Evolutionary conservation across 2,797 vertebrate species (phyloP).

Genomic region (Rhodeus uyekii): DNA sequence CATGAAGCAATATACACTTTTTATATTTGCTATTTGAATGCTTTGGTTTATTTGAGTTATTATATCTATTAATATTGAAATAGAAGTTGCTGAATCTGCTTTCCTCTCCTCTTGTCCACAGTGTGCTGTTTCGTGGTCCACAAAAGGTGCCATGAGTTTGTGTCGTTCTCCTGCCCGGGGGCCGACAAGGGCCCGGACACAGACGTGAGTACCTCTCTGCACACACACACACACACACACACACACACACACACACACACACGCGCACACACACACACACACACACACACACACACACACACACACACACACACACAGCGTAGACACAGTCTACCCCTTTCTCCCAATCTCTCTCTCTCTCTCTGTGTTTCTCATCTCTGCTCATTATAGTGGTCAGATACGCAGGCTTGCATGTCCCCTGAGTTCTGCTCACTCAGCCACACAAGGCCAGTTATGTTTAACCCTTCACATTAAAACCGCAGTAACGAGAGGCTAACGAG

Average conservation of each 20-base stretch:
- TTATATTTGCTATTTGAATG: not conserved
- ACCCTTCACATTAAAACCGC: conserved; percentile 16
- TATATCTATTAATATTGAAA: not conserved
- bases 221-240: not conserved
- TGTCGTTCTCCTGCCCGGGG: conserved; percentile 93
- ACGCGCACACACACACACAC: no score
- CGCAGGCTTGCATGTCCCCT: not conserved
- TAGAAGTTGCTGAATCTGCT: no score
- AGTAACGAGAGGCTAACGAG: not conserved
- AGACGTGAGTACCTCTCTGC: conserved; percentile 83
- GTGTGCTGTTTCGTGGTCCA: conserved; percentile 99
- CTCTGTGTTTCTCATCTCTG: not conserved
- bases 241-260: no score
- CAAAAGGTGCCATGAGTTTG: conserved; percentile 98
- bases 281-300: no score
- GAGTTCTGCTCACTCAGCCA: not conserved
- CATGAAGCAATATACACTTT: not conserved
- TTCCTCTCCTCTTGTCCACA: conserved; percentile 62
- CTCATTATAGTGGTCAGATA: conserved; percentile 6
- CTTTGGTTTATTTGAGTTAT: not conserved
- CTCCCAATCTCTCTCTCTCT: not conserved
- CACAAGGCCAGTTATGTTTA: not conserved
- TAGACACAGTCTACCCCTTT: no score
- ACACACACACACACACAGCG: no score
- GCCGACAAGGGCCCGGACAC: conserved; percentile 96